Base-by-base conservation (phyloP, 2,888 invertebrate species). In the Lutraria lutraria region DNA sequence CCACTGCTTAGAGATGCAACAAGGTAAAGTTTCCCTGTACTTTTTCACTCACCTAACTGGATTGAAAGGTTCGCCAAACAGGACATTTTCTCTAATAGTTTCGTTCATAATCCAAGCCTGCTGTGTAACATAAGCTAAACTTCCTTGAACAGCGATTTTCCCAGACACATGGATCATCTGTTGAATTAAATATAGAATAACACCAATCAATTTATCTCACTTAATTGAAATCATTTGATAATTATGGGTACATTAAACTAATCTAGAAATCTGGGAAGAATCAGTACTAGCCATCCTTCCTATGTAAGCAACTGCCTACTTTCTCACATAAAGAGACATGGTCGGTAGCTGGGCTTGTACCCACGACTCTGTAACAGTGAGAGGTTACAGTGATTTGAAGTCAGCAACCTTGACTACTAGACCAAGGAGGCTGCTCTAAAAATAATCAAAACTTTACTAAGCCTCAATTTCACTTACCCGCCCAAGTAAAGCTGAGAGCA, bases 81-180 rank as follows among this genome's bases (percentile, higher is more conserved):
- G 95, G 92, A 99, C 98, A 96, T 99, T 99, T 94, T 99, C 98
- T 95, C 98, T 98, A 29, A 99, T 97, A 0, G 99, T 99, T 3
- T 98, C 98, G 97, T 99, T 99, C 97, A 99, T 99, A 88, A 99
- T 99, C 99, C 99, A 99, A 0, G 99, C 99, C 90, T 96, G 96
- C 94, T 97, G 97, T 0, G 97, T 95, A 0, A 97, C 97, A 92
- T 97, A 97, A 0, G 97, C 97, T 6, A 97, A 91, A 12, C 94
- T 93, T n/a, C 98, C 96, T 97, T 97, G 91, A 0, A 95, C 91
- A 52, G 94, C 94, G 0, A 96, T 89, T 72, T 93, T 93, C 6
- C 96, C 96, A 31, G 94, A 92, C 34, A 94, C 83, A 43, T 92
- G 90, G 12, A 94, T 87, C 95, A 95, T 95, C 95, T 96, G 92